Evolutionary conservation across 2,797 vertebrate species (phyloP), one percentile per base, ranked within the genome.

Genomic region (Sphenopsis melanotis): DNA sequence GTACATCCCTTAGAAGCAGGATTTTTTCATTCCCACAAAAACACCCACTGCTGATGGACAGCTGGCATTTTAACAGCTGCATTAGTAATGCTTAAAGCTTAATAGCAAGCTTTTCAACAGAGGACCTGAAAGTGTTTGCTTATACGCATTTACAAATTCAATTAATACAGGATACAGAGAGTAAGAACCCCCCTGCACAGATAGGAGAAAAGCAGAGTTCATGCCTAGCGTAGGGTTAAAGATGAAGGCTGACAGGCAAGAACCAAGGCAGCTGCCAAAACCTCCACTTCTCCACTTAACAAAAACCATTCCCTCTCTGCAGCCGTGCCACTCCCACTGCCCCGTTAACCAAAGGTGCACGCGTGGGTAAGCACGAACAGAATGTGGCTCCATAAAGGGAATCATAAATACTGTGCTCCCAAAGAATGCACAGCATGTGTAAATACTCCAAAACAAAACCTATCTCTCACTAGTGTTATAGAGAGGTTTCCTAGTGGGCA

Each of bases 401-500:
- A 39, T 44, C 87, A 81, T 89, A 95, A 93, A 92, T 91, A 68
- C 57, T 76, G 36, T 0, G 0, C 78, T 87, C 75, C 83, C 76
- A 91, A 95, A 91, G 88, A 95, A 95, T 4, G 60, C 4, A 5
- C 53, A 89, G 87, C 79, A 85, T 69, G 60, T 63, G 59, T 76
- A 95, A 91, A 86, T 92, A 76, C 47, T 89, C 59, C 91, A 71
- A 68, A 90, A 83, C 68, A 86, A 95, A 93, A 95, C 37, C 46
- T 64, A 47, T 29, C 79, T 72, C 42, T 59, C 85, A 65, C 46
- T 47, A 36, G 59, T 17, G 2, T 68, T 60, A 66, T 1, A 84
- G 42, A 77, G 75, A 77, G 42, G 60, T 42, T 89, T 80, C 81
- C 75, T 57, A 56, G 47, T 2, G 0, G 60, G 78, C 53, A 92